A percentile compares a stretch with the other conserved stretches of the same genome.
Evolutionary conservation across 2,113 vertebrate genomes (phyloP).

Genomic region (Aspidoscelis tigris): DNA sequence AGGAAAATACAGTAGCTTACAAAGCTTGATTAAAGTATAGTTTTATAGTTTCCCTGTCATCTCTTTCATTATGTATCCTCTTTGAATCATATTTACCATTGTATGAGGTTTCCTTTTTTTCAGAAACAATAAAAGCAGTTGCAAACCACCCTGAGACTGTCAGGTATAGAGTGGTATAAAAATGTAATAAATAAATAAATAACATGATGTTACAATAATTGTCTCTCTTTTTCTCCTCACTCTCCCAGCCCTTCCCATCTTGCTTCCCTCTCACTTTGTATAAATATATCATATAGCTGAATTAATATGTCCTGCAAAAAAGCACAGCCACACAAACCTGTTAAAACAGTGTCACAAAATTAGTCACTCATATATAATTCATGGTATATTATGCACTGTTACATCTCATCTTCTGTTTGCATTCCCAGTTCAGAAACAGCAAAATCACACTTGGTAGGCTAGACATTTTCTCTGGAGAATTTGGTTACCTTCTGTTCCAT

Average conservation of each 20-base stretch:
- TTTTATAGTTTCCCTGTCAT: not conserved
- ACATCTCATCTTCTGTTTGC: constrained; percentile 42
- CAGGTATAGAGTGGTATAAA: not conserved
- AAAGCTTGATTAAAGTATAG: not conserved
- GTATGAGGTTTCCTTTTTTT: not conserved
- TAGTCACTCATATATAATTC: constrained; percentile 56
- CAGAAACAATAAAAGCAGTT: no score
- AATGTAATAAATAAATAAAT: not conserved
- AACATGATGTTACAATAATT: not conserved
- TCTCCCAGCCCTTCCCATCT: no score
- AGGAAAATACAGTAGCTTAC: not conserved
- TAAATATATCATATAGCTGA: constrained; percentile 48
- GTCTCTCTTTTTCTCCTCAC: not conserved
- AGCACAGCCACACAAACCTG: constrained; percentile 56
- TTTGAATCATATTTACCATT: not conserved
- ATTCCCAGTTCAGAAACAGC: not conserved
- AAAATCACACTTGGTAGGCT: not conserved
- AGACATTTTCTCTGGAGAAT: not conserved
- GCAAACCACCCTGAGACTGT: no score
- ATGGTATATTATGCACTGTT: constrained; percentile 21
- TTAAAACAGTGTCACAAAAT: constrained; percentile 45
- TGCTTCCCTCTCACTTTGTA: no score
- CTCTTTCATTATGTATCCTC: not conserved
- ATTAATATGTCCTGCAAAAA: constrained; percentile 68
- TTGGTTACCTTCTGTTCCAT: not conserved